Evolutionary conservation across 2,113 vertebrate genomes (phyloP), one percentile per base, ranked within the genome.

Genomic region (Felis chaus): DNA sequence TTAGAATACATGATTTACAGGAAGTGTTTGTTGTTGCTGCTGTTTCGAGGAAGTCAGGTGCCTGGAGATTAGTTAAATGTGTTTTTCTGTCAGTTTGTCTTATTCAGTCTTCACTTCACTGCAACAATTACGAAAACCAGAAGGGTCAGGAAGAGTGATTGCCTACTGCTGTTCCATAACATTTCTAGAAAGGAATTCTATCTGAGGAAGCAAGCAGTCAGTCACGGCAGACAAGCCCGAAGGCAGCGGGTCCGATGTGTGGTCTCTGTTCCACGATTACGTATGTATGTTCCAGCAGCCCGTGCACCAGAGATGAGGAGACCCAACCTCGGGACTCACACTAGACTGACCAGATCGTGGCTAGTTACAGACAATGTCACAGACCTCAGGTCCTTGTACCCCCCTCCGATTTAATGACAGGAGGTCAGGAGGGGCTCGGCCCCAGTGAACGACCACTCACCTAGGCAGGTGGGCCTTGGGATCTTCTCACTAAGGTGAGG

Each of bases 401-500:
- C 79, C 8, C 15, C 71, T 83, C 31, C 19, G 33, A 5, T 57
- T 27, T 68, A 65, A 41, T 4, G 29, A 39, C 29, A 55, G 10
- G 11, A 55, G 39, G 31, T 80, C 83, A 85, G 80, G 66, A 50
- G 86, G 10, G 31, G 31, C 79, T 86, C 39, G 8, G 36, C 39
- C 86, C 31, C 50, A 23, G 27, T 31, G 33, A 76, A n/a, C 39
- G 18, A 1, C 45, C 13, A 92, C 97, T 97, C 61, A 97, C 98
- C 97, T 65, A 3, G 4, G 31, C 83, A 96, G 61, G 66, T 9
- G 39, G 55, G 50, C 90, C 63, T 92, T 8, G 80, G 71, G 36
- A 78, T 55, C 95, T 92, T 97, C 92, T 97, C 97, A 2, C 1
- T 4, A 13, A 68, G 2, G 1, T 84, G 92, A 45, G 95, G 61